Evolutionary conservation across 2,797 vertebrate species (phyloP).

Genomic region (Squalus acanthias): DNA sequence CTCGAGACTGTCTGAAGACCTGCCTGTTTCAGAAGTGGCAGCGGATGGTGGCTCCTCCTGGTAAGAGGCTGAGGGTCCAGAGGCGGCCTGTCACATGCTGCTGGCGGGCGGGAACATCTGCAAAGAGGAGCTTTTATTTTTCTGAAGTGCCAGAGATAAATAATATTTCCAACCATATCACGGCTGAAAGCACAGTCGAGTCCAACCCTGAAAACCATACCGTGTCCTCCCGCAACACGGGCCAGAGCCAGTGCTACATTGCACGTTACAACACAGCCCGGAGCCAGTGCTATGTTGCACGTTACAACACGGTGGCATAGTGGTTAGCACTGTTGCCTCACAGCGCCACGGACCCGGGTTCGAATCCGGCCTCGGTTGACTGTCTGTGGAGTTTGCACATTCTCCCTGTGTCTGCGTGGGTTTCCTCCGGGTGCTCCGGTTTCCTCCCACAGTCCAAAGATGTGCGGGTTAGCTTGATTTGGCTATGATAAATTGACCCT

Average conservation of each 20-base stretch:
- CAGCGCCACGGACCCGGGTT: too few species aligned
- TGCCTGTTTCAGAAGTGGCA: slow-evolving; percentile 99
- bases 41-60: slow-evolving; percentile 93
- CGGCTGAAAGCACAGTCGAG: not conserved
- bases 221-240: not conserved
- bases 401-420: too few species aligned
- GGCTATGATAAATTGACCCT: too few species aligned
- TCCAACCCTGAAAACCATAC: not conserved
- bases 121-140: rapidly evolving
- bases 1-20: slow-evolving; percentile 97
- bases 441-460: too few species aligned
- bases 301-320: too few species aligned
- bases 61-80: slow-evolving; percentile 53
- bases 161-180: not conserved
- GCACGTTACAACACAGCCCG: too few species aligned
- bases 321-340: too few species aligned
- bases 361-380: too few species aligned
- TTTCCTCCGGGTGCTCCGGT: too few species aligned
- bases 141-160: not conserved
- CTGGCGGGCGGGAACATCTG: not conserved
- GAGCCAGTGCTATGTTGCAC: too few species aligned
- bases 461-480: too few species aligned
- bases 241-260: not conserved
- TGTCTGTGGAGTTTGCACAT: too few species aligned
- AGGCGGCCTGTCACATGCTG: not conserved